phyloP scores from a whole-genome alignment of 2,797 vertebrate species.

The Periparus ater region DNA sequence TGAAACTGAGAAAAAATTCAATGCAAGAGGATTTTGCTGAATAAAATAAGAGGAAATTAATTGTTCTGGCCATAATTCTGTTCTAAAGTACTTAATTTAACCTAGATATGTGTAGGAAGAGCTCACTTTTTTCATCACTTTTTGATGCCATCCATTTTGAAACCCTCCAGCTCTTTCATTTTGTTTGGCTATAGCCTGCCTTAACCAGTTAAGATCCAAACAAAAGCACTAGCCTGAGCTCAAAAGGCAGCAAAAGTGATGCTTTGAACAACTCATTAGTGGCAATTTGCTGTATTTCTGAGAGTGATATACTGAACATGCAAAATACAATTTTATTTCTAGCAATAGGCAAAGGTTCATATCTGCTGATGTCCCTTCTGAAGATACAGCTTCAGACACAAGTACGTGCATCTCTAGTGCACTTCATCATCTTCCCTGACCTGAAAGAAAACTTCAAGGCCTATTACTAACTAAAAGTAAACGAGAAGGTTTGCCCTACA shows the following conservation, averaged over 20 bases:
- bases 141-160: background rate
- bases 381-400: background rate
- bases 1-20: background rate
- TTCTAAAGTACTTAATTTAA: background rate
- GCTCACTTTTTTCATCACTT: background rate
- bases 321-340: background rate
- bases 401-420: background rate
- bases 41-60: background rate
- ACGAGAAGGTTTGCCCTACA: background rate
- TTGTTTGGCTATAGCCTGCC: background rate
- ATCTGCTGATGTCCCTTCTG: background rate
- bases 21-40: background rate
- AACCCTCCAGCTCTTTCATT: background rate
- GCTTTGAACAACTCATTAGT: background rate
- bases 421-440: background rate
- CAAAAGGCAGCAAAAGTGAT: background rate
- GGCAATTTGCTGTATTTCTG: background rate
- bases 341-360: background rate
- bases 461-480: background rate
- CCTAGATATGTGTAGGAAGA: background rate
- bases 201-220: background rate
- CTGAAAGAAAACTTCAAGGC: background rate
- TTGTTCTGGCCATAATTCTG: background rate
- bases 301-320: background rate
- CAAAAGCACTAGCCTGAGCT: background rate